phyloP scores from a whole-genome alignment of 1,140 invertebrate species.

The Cardiocondyla obscurior region DNA sequence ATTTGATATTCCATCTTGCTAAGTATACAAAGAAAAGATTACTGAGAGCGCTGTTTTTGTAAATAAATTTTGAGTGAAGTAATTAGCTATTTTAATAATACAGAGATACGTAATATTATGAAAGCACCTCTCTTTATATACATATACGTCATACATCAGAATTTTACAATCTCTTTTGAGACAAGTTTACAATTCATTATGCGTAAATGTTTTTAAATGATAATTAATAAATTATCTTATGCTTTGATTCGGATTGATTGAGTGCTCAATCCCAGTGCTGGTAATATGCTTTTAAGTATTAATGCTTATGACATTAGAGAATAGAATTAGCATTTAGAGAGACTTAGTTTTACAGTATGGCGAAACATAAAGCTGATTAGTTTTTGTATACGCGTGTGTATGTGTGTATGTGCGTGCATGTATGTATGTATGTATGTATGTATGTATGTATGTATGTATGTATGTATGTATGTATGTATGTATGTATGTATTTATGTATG shows the following conservation, averaged over 20 bases:
- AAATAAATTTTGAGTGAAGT: background rate
- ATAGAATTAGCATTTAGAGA: slow-evolving; percentile 63
- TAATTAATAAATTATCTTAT: slow-evolving; percentile 72
- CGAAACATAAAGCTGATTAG: slow-evolving; percentile 16
- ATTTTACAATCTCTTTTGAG: slow-evolving; percentile 25
- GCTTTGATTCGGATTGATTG: slow-evolving; percentile 74
- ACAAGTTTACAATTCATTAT: slow-evolving; percentile 34
- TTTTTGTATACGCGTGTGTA: slow-evolving; percentile 18
- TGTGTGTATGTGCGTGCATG: background rate
- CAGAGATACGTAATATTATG: slow-evolving; percentile 28
- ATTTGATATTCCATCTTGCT: slow-evolving; percentile 26
- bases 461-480: slow-evolving; percentile 1
- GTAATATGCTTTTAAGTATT: slow-evolving; percentile 73
- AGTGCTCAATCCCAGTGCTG: slow-evolving; percentile 73
- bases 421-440: background rate
- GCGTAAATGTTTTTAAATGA: slow-evolving; percentile 47
- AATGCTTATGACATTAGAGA: slow-evolving; percentile 56
- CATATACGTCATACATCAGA: slow-evolving; percentile 10
- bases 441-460: background rate
- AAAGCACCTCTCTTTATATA: slow-evolving; percentile 53
- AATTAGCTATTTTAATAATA: background rate
- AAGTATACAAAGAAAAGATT: background rate
- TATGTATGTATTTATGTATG: background rate
- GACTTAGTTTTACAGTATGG: slow-evolving; percentile 44
- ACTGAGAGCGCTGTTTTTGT: background rate